These are phyloP conservation scores for Hypsibius dujardini DNA, from an alignment of 1,140 invertebrate genomes.

Conservation along the genomic window DNA sequence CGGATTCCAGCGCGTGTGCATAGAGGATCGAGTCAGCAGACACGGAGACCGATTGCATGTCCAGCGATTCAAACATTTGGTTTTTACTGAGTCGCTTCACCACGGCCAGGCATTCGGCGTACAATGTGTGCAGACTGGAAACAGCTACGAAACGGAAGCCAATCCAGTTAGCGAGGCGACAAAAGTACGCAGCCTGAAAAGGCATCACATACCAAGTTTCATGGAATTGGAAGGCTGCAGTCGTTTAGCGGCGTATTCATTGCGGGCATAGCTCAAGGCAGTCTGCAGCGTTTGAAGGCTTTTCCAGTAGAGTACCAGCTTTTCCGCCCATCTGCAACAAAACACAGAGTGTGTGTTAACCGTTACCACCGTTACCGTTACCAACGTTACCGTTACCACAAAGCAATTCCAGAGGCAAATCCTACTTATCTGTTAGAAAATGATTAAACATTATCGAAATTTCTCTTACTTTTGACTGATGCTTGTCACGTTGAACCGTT, in stretches of 20 bases:
- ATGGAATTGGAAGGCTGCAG: conserved; percentile 75
- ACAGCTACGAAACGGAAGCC: conserved; percentile 1
- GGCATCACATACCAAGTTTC: conserved; percentile 48
- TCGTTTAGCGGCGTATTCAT: conserved; percentile 59
- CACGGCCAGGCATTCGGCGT: conserved; percentile 5
- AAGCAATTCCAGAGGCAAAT: too few species aligned
- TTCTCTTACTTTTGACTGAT: conserved; percentile 19
- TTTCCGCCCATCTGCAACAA: conserved; percentile 55
- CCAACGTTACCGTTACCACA: too few species aligned
- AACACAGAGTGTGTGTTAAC: too few species aligned
- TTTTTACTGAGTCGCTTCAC: conserved; percentile 7
- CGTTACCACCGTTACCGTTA: too few species aligned
- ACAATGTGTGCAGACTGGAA: background rate
- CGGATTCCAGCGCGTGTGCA: conserved; percentile 15
- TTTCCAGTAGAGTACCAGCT: conserved; percentile 70
- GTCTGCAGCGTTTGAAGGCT: conserved; percentile 79
- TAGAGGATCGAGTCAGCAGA: conserved; percentile 6
- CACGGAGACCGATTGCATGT: background rate
- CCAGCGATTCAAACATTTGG: conserved; percentile 6
- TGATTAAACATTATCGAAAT: too few species aligned
- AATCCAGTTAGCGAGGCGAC: background rate
- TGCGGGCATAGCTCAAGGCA: conserved; percentile 68
- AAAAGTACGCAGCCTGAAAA: background rate
- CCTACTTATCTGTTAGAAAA: too few species aligned
- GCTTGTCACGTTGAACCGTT: conserved; percentile 22